Base-by-base conservation (phyloP, 2,797 vertebrate species). In the Sebastes oblongus region DNA sequence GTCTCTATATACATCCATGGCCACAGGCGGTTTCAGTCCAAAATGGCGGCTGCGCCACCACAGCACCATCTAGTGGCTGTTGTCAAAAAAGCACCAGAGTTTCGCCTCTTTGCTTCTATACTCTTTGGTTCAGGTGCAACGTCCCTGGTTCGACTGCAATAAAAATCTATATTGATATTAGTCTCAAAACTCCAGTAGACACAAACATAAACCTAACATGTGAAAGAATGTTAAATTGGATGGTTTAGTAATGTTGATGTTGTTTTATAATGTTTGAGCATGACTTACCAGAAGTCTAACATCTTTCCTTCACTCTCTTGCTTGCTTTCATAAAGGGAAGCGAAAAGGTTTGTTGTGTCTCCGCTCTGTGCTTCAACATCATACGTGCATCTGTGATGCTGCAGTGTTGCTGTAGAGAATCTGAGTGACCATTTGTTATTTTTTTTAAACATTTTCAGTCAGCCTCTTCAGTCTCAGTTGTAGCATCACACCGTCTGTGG, bases 291-390 rank as follows among this genome's bases (percentile, higher is more conserved):
- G 71, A 34, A 83, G 81, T 91, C 88, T 93, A 92, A 93, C 83
- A 24, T 87, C 65, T 87, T 85, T 83, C 86, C 86, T 62, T 86
- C 88, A 78, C 85, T 92, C 91, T 91, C 79, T 92, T 80, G 68
- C 79, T 91, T 93, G 93, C 93, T 92, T 80, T 91, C 94, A 78
- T 89, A 89, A 95, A 96, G 96, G 96, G 95, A 93, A 96, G 94
- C 86, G 95, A 96, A 93, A 96, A 96, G 95, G 95, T 96, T 96
- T 92, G 95, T 95, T 84, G 77, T 73, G 74, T 80, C 78, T 94
- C 81, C 72, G 88, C 84, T 88, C 82, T 88, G 74, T 88, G 83
- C 86, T 78, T 80, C 65, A 60, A 73, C 82, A 34, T 85, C 71
- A 42, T 84, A 3, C 5, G 24, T 93, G 72, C 78, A n/a, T 70